Evolutionary conservation across 2,113 vertebrate genomes (phyloP), one percentile per base, ranked within the genome.

Genomic region (Astur gentilis): DNA sequence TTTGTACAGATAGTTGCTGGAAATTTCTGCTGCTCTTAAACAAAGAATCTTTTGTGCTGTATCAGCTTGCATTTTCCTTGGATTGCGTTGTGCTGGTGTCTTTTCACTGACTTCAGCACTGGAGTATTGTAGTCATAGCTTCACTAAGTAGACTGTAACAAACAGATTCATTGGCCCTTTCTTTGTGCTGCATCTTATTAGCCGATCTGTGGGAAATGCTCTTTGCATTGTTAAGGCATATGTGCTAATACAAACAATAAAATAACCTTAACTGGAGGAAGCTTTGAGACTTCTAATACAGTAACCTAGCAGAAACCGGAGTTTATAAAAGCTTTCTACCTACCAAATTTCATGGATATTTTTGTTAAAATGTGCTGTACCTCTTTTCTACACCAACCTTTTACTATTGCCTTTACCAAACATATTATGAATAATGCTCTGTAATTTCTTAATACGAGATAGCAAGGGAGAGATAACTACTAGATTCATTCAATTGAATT

Each of bases 81-180:
- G 96, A 94, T 97, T 97, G 49, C 97, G 87, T 97, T 94, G 70
- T 91, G 90, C 90, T 97, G 79, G 70, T 98, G 95, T 91, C 95
- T 97, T 98, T 98, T 97, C 95, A 40, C 97, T 97, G 95, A 98
- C 96, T 97, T 98, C 96, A 98, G 97, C 95, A 94, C 44, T 86
- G 57, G 60, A 90, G 76, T 87, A 69, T 92, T 93, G 75, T 97
- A 97, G 87, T 94, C 94, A 93, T 58, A 91, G 93, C 89, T 94
- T 97, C 88, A 72, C 87, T 96, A 95, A 98, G 93, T 95, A 97
- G 97, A 97, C 83, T 97, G 94, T 96, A 97, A 97, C 97, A 97
- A 98, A 97, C 96, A 98, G 97, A 98, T 97, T 98, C 93, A 94
- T 77, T 95, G 92, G 87, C 73, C 83, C 78, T 97, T 97, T 97